Base-by-base conservation (phyloP, 2,888 invertebrate species). In the Trichopria drosophilae region DNA sequence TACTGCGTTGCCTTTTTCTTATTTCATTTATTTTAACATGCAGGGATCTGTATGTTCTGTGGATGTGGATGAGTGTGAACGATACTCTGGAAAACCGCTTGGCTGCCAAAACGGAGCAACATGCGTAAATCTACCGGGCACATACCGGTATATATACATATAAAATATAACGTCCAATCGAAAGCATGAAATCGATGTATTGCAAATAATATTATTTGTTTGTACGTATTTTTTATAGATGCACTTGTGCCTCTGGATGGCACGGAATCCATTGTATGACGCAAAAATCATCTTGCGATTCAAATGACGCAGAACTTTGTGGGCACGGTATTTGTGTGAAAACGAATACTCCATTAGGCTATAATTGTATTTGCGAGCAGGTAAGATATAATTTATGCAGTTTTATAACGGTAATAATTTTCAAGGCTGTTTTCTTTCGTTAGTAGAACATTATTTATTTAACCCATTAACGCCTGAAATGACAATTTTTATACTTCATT, bases 31-130 rank as follows among this genome's bases (percentile, higher is more conserved):
- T n/a, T n/a, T n/a, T n/a, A n/a, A n/a, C n/a, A n/a, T n/a, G n/a
- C n/a, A 86, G 86, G 90, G 90, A 2, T 57, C 73, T 4, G 76
- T 72, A 2, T 96, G 96, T 72, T 82, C 84, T 40, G 71, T 75
- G 2, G 95, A 96, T 72, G 88, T 95, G 0, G 88, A 96, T 68
- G 96, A 96, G 77, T 96, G 96, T 72, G 78, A 80, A 0, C 80
- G 82, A 62, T 90, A 85, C 66, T 80, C 81, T 6, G 92, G 91
- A 22, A 93, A 93, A 0, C 93, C 90, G 69, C 79, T 91, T 32
- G 94, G 93, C 2, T 96, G 96, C 72, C 94, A 95, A 77, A 93
- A 95, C 77, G 89, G 89, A 10, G 94, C 88, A 0, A 86, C 85
- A 3, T 95, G 95, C 67, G 75, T 84, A 15, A 94, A 95, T 72